phyloP scores from a whole-genome alignment of 2,888 invertebrate species.

The Melinopterus prodromus region DNA sequence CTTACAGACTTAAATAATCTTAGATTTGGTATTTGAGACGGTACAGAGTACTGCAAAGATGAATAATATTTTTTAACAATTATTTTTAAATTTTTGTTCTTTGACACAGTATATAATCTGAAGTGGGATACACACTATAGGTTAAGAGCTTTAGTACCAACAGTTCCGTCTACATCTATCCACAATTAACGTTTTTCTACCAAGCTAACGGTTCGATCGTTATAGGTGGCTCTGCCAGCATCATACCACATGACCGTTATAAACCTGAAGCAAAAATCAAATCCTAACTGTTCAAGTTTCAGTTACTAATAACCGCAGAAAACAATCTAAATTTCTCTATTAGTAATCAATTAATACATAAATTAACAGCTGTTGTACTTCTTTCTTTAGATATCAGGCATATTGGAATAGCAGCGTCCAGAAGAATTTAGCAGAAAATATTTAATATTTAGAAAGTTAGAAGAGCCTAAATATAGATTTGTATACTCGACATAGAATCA shows the following conservation, averaged over 20 bases:
- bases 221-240: background rate
- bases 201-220: background rate
- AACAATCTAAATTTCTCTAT: background rate
- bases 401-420: too few species aligned
- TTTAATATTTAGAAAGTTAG: background rate
- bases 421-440: too few species aligned
- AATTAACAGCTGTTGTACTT: too few species aligned
- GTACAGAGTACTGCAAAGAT: too few species aligned
- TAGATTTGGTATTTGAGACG: background rate
- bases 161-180: background rate
- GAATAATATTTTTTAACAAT: too few species aligned
- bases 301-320: background rate
- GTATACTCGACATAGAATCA: background rate
- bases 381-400: too few species aligned
- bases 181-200: conserved; percentile 4
- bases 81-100: too few species aligned
- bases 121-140: too few species aligned
- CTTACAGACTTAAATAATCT: background rate
- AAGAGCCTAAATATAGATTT: background rate
- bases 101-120: too few species aligned
- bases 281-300: background rate
- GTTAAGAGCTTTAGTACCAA: too few species aligned
- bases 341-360: background rate
- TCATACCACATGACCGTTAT: background rate
- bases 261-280: background rate